Base-by-base conservation (phyloP, 2,888 invertebrate species). In the Diploptera punctata region DNA sequence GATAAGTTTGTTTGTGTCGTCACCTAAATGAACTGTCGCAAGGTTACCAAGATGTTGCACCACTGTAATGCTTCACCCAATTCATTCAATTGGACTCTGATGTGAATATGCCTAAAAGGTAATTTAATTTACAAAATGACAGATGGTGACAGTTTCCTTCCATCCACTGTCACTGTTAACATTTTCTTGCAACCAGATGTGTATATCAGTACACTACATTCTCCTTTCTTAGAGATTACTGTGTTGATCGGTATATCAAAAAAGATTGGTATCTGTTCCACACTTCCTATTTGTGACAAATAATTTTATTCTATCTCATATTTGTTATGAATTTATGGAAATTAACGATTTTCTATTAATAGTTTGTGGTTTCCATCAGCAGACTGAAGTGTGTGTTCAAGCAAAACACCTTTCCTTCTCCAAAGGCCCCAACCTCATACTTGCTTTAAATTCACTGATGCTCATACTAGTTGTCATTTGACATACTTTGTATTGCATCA, bases 231-330 rank as follows among this genome's bases (percentile, higher is more conserved):
- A 19, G 38, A 10, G 31, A 43, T 24, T 19, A 31, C 38, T 2
- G 65, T 65, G 18, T 65, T 21, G 10, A n/a, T 19, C n/a, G 43
- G 19, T 43, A 65, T 65, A 7, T 43, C 65, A 65, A 65, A 65
- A 38, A 7, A 65, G 3, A 43, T 24, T 1, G 24, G 65, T 19
- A 21, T 38, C 24, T 3, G 65, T n/a, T 19, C 3, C 24, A 16
- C 3, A 33, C 38, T 13, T 19, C 43, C 43, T 31, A 62, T 62
- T 61, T 38, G 43, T 38, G 13, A 38, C 43, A 38, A 38, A 38
- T 38, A 38, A 38, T 38, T n/a, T n/a, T n/a, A n/a, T n/a, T n/a
- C n/a, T n/a, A n/a, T n/a, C n/a, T n/a, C n/a, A n/a, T n/a, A n/a
- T n/a, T n/a, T n/a, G n/a, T n/a, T n/a, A n/a, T n/a, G n/a, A n/a